Conservation (phyloP, 2,888 invertebrate species). For the Willowsia nigromaculata region DNA sequence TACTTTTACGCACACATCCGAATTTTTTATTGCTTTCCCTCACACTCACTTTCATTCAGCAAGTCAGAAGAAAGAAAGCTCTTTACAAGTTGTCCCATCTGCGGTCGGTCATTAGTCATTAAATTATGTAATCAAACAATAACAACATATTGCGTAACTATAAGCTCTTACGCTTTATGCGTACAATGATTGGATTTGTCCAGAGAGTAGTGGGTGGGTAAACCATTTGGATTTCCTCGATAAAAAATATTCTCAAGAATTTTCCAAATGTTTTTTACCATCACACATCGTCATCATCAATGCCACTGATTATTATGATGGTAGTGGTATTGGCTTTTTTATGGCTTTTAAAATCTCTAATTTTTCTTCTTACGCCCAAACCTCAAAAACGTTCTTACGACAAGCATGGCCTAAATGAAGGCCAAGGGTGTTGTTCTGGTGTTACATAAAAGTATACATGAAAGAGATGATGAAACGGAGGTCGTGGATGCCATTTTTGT, state of each 20-base stretch:
- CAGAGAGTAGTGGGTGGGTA: slow-evolving; percentile 18
- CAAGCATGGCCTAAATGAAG: not conserved
- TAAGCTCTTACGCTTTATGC: not conserved
- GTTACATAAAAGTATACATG: too few relatives aligned
- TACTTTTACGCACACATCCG: not conserved
- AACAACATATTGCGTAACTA: not conserved
- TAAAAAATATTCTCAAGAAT: not conserved
- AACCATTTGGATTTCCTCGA: not conserved
- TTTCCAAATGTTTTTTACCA: not conserved
- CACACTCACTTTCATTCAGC: not conserved
- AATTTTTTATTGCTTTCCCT: not conserved
- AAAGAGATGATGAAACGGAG: too few relatives aligned
- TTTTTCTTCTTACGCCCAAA: slow-evolving; percentile 23
- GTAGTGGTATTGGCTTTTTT: not conserved
- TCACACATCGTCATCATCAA: not conserved
- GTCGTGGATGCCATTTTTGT: too few relatives aligned
- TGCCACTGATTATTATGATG: not conserved
- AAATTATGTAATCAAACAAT: slow-evolving; percentile 44
- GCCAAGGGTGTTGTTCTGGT: slow-evolving; percentile 25
- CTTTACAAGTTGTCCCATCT: not conserved
- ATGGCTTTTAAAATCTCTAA: slow-evolving; percentile 20
- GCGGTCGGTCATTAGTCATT: slow-evolving; percentile 51
- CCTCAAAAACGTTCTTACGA: not conserved
- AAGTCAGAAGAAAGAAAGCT: not conserved
- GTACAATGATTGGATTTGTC: not conserved